Base-by-base conservation (phyloP, 1,140 invertebrate genomes). In the Ceratina calcarata region DNA sequence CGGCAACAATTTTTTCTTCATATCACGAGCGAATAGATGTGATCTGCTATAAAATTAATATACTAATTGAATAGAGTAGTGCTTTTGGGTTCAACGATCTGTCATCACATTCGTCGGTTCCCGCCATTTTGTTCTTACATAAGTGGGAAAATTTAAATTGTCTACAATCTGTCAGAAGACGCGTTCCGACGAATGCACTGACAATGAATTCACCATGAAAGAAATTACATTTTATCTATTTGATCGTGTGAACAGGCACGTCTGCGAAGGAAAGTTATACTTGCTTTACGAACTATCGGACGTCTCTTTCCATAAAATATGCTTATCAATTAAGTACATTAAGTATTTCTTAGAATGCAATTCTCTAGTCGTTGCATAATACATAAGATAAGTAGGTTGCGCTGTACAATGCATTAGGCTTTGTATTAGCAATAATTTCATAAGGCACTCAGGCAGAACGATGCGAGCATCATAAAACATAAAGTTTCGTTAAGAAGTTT, bases 31-130 rank as follows among this genome's bases (percentile, higher is more conserved):
- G 3, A 45, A 53, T 60, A 16, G 74, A 24, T 15, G 1, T 15
- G 2, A 24, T 65, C n/a, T 18, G n/a, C 27, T 8, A 3, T 12
- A 0, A 7, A 65, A 49, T 65, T 24, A 58, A 81, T 79, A 76
- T 73, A 78, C 78, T 60, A 32, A 18, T 72, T 84, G 86, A 80
- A n/a, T 65, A 37, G 24, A 22, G 82, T 78, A 70, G 71, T 74
- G 45, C 7, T 45, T 58, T 16, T 64, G 87, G 85, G 89, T 89
- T 90, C 89, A 90, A 90, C 86, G 88, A 89, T 90, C 89, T 89
- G 20, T 73, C 83, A 83, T 86, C 84, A 82, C 82, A 75, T 45
- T 77, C 84, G 80, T 62, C 73, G 78, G 69, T 76, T 82, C 69
- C 71, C 84, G 84, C 86, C 87, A 87, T 88, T 72, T 87, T 88